phyloP scores from a whole-genome alignment of 2,888 invertebrate genomes.

The Mystacides longicornis region DNA sequence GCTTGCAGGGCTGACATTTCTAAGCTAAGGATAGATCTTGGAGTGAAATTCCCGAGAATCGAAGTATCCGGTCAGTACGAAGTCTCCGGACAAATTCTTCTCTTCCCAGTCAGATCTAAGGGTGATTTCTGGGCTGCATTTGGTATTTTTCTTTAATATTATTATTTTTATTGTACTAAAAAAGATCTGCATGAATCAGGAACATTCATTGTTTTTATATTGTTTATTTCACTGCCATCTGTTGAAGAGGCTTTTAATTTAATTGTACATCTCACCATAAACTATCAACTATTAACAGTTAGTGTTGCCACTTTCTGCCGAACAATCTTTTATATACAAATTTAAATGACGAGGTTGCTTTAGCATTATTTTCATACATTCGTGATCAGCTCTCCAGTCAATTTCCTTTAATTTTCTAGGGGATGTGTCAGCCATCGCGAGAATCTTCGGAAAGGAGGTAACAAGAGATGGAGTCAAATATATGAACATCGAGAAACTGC shows the following conservation, averaged over 20 bases:
- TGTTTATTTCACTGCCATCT: background rate
- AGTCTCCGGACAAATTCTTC: conserved; percentile 66
- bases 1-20: conserved; percentile 49
- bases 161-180: background rate
- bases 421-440: conserved; percentile 62
- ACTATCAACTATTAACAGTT: too few relatives aligned
- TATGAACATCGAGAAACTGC: conserved; percentile 60
- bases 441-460: conserved; percentile 61
- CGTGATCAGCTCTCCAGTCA: too few relatives aligned
- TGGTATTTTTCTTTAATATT: conserved; percentile 38
- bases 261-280: too few relatives aligned
- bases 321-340: too few relatives aligned
- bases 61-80: conserved; percentile 71
- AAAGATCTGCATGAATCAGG: too few relatives aligned
- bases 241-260: too few relatives aligned
- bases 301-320: too few relatives aligned
- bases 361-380: too few relatives aligned
- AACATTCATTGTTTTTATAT: too few relatives aligned
- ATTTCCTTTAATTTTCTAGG: conserved; percentile 38
- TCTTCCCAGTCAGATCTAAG: conserved; percentile 70
- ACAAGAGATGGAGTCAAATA: conserved; percentile 53
- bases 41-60: conserved; percentile 58
- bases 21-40: conserved; percentile 56
- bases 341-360: too few relatives aligned
- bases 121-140: conserved; percentile 78